Conservation (phyloP, 1,140 invertebrate genomes). For the Tetramorium parvispinum region DNA sequence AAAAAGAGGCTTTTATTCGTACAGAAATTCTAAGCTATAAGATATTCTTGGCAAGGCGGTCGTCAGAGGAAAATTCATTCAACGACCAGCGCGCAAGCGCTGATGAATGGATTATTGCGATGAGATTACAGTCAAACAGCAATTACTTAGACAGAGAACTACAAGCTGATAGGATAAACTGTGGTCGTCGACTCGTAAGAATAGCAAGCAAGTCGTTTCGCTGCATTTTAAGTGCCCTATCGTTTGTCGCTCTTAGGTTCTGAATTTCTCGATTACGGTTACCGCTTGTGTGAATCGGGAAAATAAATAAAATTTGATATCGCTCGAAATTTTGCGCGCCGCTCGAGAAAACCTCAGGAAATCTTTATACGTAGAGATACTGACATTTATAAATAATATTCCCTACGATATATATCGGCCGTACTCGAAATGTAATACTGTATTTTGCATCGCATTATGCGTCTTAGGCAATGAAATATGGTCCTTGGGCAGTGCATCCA, state of each 20-base stretch:
- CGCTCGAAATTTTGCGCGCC: neutral
- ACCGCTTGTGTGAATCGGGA: neutral
- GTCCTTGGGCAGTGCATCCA: conserved; percentile 18
- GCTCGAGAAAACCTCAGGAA: neutral
- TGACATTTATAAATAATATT: conserved; percentile 24
- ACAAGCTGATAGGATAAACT: neutral
- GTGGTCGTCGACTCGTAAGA: neutral
- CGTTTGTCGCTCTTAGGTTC: neutral
- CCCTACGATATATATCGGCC: neutral
- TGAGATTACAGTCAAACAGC: conserved; percentile 20
- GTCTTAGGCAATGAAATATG: conserved; percentile 58
- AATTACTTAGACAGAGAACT: conserved; percentile 19
- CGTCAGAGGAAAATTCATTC: conserved; percentile 13
- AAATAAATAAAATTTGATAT: neutral
- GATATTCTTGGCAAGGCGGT: neutral
- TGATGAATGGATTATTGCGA: conserved; percentile 22
- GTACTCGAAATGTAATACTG: conserved; percentile 20
- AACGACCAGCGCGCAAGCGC: neutral
- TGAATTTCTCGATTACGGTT: neutral
- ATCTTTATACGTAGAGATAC: neutral
- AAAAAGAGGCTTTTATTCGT: neutral
- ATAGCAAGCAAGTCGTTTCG: conserved; percentile 13
- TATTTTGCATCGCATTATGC: conserved; percentile 37
- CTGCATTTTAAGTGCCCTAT: neutral
- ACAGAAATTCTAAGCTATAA: neutral